Percentiles rank a stretch among this genome's conserved stretches.
These are phyloP conservation scores for Larimichthys crocea DNA, from an alignment of 2,113 vertebrate genomes.

Conservation along the genomic window DNA sequence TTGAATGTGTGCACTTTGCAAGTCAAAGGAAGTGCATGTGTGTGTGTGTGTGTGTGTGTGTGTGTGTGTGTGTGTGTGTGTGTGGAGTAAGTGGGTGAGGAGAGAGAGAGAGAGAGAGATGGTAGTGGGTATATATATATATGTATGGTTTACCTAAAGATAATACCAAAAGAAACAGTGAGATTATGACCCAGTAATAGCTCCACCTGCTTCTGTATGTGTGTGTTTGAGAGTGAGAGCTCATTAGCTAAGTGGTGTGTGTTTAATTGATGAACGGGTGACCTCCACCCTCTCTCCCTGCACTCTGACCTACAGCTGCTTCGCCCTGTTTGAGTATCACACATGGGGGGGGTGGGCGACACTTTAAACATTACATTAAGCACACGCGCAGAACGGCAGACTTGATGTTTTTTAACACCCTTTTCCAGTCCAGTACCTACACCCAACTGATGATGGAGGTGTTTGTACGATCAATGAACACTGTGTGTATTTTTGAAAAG, in stretches of 20 bases:
- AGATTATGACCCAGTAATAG: constrained; percentile 2
- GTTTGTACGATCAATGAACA: not conserved
- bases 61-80: not conserved
- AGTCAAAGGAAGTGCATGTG: constrained; percentile 20
- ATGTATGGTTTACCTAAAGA: constrained; percentile 6
- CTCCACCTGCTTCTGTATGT: constrained; percentile 9
- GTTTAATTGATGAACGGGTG: constrained; percentile 57
- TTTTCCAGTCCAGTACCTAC: not conserved
- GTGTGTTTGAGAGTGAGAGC: constrained; percentile 11
- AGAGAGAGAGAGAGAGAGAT: not conserved
- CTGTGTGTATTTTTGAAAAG: not conserved
- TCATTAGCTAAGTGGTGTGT: constrained; percentile 65
- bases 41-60: not conserved
- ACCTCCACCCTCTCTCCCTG: constrained; percentile 50
- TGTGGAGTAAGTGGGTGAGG: constrained; percentile 1
- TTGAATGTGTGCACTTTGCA: constrained; percentile 42
- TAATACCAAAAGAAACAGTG: not conserved
- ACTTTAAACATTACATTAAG: constrained; percentile 12
- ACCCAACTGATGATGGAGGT: not conserved
- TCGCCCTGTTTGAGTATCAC: constrained; percentile 38
- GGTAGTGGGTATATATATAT: too few species aligned
- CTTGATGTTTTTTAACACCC: constrained; percentile 18
- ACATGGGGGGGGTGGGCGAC: constrained; percentile 10
- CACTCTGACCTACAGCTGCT: constrained; percentile 56
- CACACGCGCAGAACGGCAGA: constrained; percentile 4